Base-by-base conservation (phyloP, 2,888 invertebrate genomes). In the Amiota mariae region DNA sequence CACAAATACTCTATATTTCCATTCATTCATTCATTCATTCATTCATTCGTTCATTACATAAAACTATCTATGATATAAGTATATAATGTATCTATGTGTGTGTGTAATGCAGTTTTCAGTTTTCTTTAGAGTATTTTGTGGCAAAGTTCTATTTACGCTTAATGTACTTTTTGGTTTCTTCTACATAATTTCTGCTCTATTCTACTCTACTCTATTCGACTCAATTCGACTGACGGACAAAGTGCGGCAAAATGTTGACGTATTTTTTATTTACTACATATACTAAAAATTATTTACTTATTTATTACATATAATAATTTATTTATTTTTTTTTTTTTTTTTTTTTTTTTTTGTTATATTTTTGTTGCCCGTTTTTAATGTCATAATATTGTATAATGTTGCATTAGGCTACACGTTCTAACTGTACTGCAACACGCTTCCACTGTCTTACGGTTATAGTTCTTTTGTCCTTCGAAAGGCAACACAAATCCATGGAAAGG, bases 381-480 rank as follows among this genome's bases (percentile, higher is more conserved):
- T 84, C 84, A 84, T 84, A 84, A 84, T 86, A 86, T 76, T 36
- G 36, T 70, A 82, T 76, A 49, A 68, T 36, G 54, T 51, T 74
- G 72, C 72, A 72, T 72, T 72, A 72, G 72, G 63, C 64, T 24
- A 18, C 20, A 68, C 54, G 48, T 59, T 59, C 18, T 54, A 13
- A 54, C 15, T 54, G 13, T 54, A 13, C 54, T n/a, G 54, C 54
- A 36, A 36, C 36, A 36, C 36, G 36, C 36, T 36, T 54, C 15
- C 10, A n/a, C 54, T 15, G 54, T 20, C 59, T 15, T 20, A 20
- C 10, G n/a, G 59, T 20, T 18, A 18, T 20, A 20, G 11, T 20
- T 24, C 59, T 20, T 59, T 18, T 59, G 15, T 59, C 59, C 11
- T 59, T 57, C 20, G 36, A 2, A 36, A 36, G 36, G 36, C 36